A percentile compares a stretch with the other conserved stretches of the same genome.
Conservation (phyloP, 2,113 vertebrate species). For the Egretta garzetta region DNA sequence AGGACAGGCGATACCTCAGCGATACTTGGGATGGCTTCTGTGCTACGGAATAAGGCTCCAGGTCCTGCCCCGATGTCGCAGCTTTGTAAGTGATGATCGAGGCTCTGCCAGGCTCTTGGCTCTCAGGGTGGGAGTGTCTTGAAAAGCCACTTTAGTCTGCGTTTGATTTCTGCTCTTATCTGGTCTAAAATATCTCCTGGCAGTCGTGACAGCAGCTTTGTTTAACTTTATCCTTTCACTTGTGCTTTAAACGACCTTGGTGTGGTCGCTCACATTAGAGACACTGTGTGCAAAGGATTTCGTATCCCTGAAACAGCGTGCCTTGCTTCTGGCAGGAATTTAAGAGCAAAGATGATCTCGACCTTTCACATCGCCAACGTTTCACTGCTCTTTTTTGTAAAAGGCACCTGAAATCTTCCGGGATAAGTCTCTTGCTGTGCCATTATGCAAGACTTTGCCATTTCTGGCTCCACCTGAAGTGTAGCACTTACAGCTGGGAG, state of each 20-base stretch:
- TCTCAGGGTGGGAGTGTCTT: neutral
- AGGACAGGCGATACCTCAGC: too few species aligned
- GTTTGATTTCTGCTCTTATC: neutral
- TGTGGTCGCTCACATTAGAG: neutral
- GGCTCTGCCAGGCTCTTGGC: neutral
- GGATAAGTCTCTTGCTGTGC: too few species aligned
- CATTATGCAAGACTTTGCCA: neutral
- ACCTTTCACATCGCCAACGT: neutral
- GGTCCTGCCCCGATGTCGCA: too few species aligned
- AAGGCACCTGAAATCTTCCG: neutral
- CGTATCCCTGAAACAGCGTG: rapidly evolving
- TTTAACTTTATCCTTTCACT: neutral
- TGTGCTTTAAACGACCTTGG: neutral
- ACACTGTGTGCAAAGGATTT: neutral
- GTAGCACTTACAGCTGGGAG: neutral
- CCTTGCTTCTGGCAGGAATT: neutral
- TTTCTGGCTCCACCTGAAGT: neutral
- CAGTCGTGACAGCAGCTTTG: neutral
- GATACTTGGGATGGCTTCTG: neutral
- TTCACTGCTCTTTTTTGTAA: neutral
- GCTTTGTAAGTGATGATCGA: neutral
- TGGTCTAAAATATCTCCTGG: neutral
- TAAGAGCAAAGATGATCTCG: neutral
- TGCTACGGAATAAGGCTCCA: rapidly evolving
- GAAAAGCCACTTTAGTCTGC: neutral